These are phyloP conservation scores for Hartigia nigra DNA, from an alignment of 2,888 invertebrate species.

Conservation along the genomic window DNA sequence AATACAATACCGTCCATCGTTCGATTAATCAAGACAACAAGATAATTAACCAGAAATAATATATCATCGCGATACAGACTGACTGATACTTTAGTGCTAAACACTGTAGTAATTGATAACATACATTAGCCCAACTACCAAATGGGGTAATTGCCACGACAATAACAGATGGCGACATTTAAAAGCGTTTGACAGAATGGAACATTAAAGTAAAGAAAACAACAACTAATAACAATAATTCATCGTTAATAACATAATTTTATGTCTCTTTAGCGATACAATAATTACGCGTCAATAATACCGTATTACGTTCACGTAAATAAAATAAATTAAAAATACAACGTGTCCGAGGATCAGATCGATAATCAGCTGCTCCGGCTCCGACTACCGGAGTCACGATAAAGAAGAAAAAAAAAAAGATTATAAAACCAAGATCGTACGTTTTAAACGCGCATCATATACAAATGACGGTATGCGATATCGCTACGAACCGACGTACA, in stretches of 20 bases:
- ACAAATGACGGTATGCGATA: not conserved
- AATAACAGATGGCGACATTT: not conserved
- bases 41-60: not conserved
- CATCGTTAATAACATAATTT: no score
- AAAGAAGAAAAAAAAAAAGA: not conserved
- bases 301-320: not conserved
- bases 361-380: not conserved
- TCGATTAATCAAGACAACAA: not conserved
- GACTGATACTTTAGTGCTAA: not conserved
- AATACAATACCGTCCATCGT: not conserved
- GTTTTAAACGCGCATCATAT: not conserved
- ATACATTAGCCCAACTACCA: not conserved
- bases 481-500: not conserved
- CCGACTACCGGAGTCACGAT: not conserved
- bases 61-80: not conserved
- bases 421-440: not conserved
- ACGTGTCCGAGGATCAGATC: not conserved
- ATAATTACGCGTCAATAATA: not conserved
- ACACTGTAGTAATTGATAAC: not conserved
- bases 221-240: no score
- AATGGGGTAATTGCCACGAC: not conserved
- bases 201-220: not conserved
- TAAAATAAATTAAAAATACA: not conserved
- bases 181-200: not conserved
- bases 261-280: no score